Conservation (phyloP, 2,888 invertebrate genomes). For the Aelia acuminata region DNA sequence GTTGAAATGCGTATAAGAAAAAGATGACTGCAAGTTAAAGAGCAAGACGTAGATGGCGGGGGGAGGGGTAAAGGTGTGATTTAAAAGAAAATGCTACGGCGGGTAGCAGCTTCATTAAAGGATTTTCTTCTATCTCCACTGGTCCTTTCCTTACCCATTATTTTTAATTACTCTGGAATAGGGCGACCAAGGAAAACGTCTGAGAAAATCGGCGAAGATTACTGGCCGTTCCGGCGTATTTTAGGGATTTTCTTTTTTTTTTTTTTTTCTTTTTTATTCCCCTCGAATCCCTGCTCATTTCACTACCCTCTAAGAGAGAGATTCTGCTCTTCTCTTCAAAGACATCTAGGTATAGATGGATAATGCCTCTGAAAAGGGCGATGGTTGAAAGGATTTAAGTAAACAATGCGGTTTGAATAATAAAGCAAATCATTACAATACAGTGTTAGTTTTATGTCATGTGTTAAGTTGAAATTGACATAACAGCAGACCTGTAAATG, state of each 20-base stretch:
- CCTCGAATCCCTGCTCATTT: background rate
- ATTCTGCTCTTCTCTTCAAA: constrained; percentile 14
- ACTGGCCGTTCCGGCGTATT: constrained; percentile 22
- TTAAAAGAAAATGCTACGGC: constrained; percentile 48
- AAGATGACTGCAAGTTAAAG: background rate
- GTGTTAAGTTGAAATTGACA: no score
- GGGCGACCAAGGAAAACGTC: background rate
- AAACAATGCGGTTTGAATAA: background rate
- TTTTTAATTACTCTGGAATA: constrained; percentile 51
- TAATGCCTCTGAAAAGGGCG: background rate
- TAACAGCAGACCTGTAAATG: no score
- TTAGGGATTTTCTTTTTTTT: background rate
- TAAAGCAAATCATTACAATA: background rate
- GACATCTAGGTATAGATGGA: background rate
- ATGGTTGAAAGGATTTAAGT: background rate
- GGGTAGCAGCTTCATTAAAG: constrained; percentile 40
- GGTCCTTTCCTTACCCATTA: constrained; percentile 51
- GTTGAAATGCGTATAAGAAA: background rate
- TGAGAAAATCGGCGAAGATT: constrained; percentile 46
- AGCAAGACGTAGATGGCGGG: no score
- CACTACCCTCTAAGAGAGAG: background rate
- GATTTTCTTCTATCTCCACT: constrained; percentile 43
- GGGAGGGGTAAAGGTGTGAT: constrained; percentile 32
- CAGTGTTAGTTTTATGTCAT: no score
- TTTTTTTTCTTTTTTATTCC: no score